Evolutionary conservation across 2,888 invertebrate species (phyloP).

Genomic region (Lasioglossum pauxillum): DNA sequence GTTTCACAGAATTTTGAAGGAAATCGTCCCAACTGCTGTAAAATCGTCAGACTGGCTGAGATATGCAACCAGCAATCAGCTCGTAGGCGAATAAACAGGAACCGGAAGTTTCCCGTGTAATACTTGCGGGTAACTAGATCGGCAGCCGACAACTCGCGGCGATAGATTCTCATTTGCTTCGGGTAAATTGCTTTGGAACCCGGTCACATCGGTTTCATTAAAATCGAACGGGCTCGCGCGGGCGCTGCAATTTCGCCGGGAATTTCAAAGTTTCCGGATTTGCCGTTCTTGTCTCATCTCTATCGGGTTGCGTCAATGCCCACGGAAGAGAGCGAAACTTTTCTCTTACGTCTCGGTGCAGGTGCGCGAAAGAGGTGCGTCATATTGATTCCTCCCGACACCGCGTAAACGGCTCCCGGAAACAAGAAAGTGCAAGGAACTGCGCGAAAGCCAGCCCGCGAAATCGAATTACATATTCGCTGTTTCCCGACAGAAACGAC

Average conservation of each 20-base stretch:
- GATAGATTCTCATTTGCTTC: constrained; percentile 21
- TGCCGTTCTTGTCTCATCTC: not conserved
- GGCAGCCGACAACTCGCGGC: not conserved
- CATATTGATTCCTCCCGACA: constrained; percentile 51
- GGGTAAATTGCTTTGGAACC: not conserved
- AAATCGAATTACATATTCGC: constrained; percentile 60
- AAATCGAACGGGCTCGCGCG: not conserved
- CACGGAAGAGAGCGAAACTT: constrained; percentile 43
- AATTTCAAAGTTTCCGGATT: constrained; percentile 18
- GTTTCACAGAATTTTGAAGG: too few relatives aligned
- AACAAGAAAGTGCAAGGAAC: constrained; percentile 48
- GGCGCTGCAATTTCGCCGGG: not conserved
- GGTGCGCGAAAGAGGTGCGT: constrained; percentile 10
- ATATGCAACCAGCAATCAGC: not conserved
- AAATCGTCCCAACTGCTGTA: not conserved
- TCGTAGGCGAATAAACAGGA: not conserved
- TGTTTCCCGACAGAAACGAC: constrained; percentile 25
- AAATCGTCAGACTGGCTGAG: not conserved
- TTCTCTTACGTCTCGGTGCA: constrained; percentile 44
- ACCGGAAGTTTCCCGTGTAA: not conserved
- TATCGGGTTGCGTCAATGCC: constrained; percentile 7
- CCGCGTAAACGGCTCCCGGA: constrained; percentile 24
- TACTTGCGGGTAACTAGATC: not conserved
- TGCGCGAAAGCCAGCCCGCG: constrained; percentile 38
- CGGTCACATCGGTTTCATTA: constrained; percentile 27